phyloP scores from a whole-genome alignment of 2,797 vertebrate species.

The Argyrosomus regius region DNA sequence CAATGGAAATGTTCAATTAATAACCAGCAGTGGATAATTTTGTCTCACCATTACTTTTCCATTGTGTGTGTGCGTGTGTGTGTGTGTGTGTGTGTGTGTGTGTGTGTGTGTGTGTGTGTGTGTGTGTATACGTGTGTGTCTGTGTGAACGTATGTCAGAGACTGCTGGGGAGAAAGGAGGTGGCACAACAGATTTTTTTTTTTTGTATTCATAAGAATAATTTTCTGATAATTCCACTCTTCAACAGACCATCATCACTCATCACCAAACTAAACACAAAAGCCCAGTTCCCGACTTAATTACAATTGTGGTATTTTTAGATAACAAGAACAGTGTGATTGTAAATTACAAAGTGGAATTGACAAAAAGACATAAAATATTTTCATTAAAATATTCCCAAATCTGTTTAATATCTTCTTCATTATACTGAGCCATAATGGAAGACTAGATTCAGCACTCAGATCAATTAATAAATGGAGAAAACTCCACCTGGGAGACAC shows the following conservation, averaged over 20 bases:
- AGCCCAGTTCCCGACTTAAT: constrained; percentile 79
- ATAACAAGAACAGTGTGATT: constrained; percentile 69
- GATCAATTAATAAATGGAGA: constrained; percentile 85
- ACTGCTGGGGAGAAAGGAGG: neutral
- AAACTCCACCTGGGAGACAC: constrained; percentile 81
- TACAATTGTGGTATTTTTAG: constrained; percentile 75
- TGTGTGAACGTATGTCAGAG: constrained; percentile 15
- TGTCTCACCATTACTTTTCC: constrained; percentile 85
- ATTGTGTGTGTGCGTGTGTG: constrained; percentile 43
- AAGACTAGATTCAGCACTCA: constrained; percentile 72
- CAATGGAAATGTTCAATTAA: constrained; percentile 94
- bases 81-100: constrained; percentile 31
- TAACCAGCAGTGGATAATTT: constrained; percentile 89
- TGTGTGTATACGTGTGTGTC: constrained; percentile 26
- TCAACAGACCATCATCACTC: constrained; percentile 75
- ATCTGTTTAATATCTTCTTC: constrained; percentile 77
- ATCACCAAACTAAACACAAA: constrained; percentile 80
- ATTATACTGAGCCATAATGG: constrained; percentile 75
- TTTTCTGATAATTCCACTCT: constrained; percentile 80
- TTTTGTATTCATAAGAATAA: constrained; percentile 65
- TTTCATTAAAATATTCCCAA: constrained; percentile 80
- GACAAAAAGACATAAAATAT: constrained; percentile 68
- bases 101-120: constrained; percentile 15
- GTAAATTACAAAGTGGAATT: constrained; percentile 70
- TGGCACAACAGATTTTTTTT: constrained; percentile 32